These are phyloP conservation scores for Ctenodactylus gundi DNA, from an alignment of 2,113 vertebrate genomes.

Conservation along the genomic window DNA sequence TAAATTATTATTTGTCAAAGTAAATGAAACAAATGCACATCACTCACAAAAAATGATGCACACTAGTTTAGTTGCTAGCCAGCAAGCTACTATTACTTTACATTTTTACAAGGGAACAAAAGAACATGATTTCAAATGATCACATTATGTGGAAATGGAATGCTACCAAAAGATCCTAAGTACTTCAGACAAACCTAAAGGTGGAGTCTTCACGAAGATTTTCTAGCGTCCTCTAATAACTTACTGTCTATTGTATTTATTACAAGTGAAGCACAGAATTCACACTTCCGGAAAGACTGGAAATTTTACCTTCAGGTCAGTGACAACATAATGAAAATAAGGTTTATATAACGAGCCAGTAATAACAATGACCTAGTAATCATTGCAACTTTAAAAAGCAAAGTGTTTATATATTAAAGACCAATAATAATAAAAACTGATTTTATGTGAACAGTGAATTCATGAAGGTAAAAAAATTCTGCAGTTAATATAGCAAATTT, in stretches of 20 bases:
- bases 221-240: background rate
- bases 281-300: slow-evolving; percentile 15
- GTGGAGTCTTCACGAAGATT: background rate
- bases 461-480: slow-evolving; percentile 47
- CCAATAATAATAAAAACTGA: slow-evolving; percentile 43
- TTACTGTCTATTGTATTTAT: background rate
- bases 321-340: background rate
- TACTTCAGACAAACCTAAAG: slow-evolving; percentile 12
- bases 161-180: background rate
- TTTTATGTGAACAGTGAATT: slow-evolving; percentile 55
- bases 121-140: background rate
- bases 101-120: background rate
- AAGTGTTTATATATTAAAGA: slow-evolving; percentile 39
- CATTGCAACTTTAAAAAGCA: slow-evolving; percentile 30
- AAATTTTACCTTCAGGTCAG: slow-evolving; percentile 13
- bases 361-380: background rate
- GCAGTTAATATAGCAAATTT: slow-evolving; percentile 51
- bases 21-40: background rate
- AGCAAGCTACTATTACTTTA: background rate
- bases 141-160: background rate
- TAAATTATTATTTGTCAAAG: slow-evolving; percentile 34
- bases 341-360: slow-evolving; percentile 8
- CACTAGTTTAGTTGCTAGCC: background rate
- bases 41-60: background rate
- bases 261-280: background rate